Percentiles rank a stretch among this genome's conserved stretches.
These are phyloP conservation scores for Mimas tiliae DNA, from an alignment of 2,888 invertebrate species.

Conservation along the genomic window DNA sequence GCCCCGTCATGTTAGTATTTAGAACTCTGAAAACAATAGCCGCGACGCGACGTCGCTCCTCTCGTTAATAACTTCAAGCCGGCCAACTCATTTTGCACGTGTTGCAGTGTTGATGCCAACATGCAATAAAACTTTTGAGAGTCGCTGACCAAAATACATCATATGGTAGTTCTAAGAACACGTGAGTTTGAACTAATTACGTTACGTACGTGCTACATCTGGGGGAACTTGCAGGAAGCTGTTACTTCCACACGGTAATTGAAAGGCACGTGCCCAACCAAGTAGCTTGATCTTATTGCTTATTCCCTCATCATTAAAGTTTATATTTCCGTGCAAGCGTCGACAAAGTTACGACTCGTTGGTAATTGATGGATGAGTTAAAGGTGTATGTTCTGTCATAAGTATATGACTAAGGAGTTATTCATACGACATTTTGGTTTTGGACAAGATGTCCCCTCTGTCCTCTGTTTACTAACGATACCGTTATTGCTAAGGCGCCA, in stretches of 20 bases:
- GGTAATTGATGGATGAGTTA: neutral
- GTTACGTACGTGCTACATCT: conserved; percentile 66
- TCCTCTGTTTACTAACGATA: conserved; percentile 1
- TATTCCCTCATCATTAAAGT: neutral
- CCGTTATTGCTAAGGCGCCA: conserved; percentile 7
- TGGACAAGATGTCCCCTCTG: conserved; percentile 33
- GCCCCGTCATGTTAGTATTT: no score
- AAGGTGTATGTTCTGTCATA: neutral
- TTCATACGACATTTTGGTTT: conserved; percentile 32
- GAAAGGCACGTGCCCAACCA: conserved; percentile 23
- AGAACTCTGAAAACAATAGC: no score
- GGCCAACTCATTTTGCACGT: no score
- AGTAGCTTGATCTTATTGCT: neutral
- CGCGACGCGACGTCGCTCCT: no score
- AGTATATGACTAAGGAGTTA: neutral
- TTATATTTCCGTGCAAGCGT: neutral
- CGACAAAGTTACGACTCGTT: conserved; percentile 3
- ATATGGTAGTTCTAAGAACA: conserved; percentile 53
- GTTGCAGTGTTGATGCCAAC: no score
- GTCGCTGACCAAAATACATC: conserved; percentile 45
- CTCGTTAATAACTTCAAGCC: no score
- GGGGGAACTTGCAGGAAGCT: conserved; percentile 54
- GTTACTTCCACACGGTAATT: conserved; percentile 36
- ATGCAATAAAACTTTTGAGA: neutral
- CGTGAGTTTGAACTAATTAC: conserved; percentile 57